Evolutionary conservation across 2,113 vertebrate genomes (phyloP), one percentile per base, ranked within the genome.

Genomic region (Cinclus cinclus): DNA sequence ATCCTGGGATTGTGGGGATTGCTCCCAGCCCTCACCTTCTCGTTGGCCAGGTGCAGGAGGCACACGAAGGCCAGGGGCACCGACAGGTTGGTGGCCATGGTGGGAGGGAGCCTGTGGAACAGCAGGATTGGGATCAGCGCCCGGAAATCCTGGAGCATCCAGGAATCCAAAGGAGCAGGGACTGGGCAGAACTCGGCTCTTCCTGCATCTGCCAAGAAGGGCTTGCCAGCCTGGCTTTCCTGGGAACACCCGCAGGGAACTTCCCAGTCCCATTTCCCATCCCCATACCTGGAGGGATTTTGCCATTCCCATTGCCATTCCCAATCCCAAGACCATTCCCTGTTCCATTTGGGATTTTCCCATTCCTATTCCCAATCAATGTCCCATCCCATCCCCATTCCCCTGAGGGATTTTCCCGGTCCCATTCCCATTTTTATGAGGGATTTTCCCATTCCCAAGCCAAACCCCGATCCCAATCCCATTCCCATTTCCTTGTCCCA

Each of bases 21-120:
- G 2, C 63, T 24, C 27, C 41, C 59, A 3, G 35, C 8, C 28
- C 98, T 91, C 86, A 99, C 99, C 98, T 99, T 99, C 97, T 99
- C 99, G 35, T 98, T 99, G 67, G 99, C 98, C 59, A 99, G 95
- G 64, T 99, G 99, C 86, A 99, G 97, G 81, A 99, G 98, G 86
- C 98, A 99, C 4, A 98, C 96, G 37, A 99, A 99, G 3, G 99
- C 99, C 95, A 99, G 89, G 1, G 99, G 98, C 27, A 99, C 97
- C 0, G 99, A 99, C 42, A 99, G 98, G 76, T 99, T 98, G 92
- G 97, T 97, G 55, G 99, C 99, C 99, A 99, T 99, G 4, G 28
- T 33, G 3, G 97, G 89, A 6, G 99, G 99, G 75, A 99, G 97
- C 70, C 99, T 99, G 71, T 3, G 47, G 70, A 77, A 33, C 80